Conservation (phyloP, 2,113 vertebrate genomes). For the Epinephelus lanceolatus region DNA sequence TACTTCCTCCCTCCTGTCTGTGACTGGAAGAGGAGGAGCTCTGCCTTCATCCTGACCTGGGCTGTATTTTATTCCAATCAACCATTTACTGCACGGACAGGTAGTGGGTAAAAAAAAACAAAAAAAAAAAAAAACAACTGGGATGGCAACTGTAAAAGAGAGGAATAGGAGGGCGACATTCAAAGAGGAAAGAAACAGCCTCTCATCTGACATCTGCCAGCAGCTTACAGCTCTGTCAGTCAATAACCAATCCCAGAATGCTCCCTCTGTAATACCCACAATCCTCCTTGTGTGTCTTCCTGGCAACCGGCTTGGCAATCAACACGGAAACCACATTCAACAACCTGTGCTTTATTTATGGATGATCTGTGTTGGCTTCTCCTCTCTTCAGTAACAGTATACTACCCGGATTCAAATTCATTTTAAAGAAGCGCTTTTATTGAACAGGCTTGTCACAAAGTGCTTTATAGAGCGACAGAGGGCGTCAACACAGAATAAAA, state of each 20-base stretch:
- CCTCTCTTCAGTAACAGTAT: conserved; percentile 38
- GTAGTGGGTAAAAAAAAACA: background rate
- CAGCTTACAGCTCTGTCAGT: conserved; percentile 33
- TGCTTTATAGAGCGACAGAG: conserved; percentile 72
- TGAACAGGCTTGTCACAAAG: conserved; percentile 77
- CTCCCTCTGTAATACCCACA: conserved; percentile 48
- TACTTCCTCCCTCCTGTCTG: conserved; percentile 57
- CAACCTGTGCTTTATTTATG: conserved; percentile 20
- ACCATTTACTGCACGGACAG: conserved; percentile 56
- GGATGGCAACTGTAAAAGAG: background rate
- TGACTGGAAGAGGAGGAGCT: conserved; percentile 67
- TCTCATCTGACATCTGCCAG: conserved; percentile 41
- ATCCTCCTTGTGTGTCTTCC: conserved; percentile 72
- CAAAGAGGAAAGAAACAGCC: conserved; percentile 18
- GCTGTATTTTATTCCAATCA: conserved; percentile 63
- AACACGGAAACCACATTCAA: conserved; percentile 40
- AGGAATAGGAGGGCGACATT: background rate
- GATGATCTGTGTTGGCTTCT: conserved; percentile 23
- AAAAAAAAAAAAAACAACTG: background rate
- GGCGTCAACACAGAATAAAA: conserved; percentile 4
- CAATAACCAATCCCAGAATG: conserved; percentile 56
- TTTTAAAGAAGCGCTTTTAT: conserved; percentile 55
- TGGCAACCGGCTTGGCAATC: conserved; percentile 68
- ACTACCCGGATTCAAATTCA: conserved; percentile 37
- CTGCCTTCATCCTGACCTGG: conserved; percentile 58